phyloP scores from a whole-genome alignment of 2,797 vertebrate genomes.

The Martes flavigula region DNA sequence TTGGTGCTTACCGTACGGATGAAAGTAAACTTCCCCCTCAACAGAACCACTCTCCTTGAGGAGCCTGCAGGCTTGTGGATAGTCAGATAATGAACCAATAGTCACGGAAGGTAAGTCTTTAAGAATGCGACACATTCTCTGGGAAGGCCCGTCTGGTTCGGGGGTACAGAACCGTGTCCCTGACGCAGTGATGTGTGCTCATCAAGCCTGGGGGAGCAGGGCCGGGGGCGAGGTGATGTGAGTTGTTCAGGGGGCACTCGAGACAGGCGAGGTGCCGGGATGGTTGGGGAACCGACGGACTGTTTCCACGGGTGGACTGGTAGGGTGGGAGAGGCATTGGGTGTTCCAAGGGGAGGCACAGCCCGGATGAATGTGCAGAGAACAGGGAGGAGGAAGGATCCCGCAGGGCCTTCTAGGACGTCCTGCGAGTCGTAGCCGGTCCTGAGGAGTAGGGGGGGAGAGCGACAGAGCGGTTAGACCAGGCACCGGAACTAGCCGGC shows the following conservation, averaged over 20 bases:
- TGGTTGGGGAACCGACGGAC: neutral
- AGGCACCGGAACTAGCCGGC: too few species aligned
- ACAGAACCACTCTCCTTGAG: too few species aligned
- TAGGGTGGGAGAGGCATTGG: neutral
- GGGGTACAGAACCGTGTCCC: neutral
- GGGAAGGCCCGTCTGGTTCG: too few species aligned
- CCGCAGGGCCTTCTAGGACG: too few species aligned
- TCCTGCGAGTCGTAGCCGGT: too few species aligned
- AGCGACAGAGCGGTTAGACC: too few species aligned
- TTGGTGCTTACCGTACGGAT: neutral
- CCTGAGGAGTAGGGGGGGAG: neutral
- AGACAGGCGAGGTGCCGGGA: fast-evolving
- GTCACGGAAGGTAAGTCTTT: neutral
- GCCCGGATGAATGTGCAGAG: neutral
- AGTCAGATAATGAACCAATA: neutral
- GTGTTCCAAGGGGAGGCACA: fast-evolving
- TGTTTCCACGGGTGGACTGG: fast-evolving
- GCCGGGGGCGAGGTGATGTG: fast-evolving
- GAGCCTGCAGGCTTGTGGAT: too few species aligned
- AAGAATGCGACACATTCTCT: fast-evolving
- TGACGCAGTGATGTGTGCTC: fast-evolving
- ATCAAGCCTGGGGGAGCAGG: neutral
- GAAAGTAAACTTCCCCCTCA: neutral
- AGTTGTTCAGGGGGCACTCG: fast-evolving
- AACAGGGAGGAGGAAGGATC: neutral